phyloP scores from a whole-genome alignment of 2,113 vertebrate species.

The Podarcis raffonei region DNA sequence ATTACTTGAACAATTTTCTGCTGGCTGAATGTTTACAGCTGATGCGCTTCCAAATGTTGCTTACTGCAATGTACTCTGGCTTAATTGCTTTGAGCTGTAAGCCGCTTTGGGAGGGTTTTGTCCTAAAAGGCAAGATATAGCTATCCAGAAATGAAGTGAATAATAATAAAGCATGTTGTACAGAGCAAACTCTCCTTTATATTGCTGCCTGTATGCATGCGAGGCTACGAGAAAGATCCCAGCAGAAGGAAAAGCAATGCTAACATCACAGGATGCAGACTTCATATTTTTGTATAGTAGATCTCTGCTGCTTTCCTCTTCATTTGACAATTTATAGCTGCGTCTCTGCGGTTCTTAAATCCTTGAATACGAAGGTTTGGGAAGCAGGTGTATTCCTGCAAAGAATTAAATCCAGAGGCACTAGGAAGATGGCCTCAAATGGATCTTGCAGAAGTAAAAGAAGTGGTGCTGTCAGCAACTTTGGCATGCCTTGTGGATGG shows the following conservation, averaged over 20 bases:
- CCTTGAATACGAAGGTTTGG: not conserved
- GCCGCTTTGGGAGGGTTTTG: too few relatives aligned
- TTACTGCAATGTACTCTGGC: not conserved
- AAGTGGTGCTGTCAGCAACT: not conserved
- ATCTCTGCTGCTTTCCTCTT: not conserved
- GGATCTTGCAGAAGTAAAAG: not conserved
- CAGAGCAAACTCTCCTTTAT: not conserved
- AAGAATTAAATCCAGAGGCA: not conserved
- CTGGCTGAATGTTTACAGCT: not conserved
- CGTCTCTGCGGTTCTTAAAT: not conserved
- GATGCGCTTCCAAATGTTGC: not conserved
- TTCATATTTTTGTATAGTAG: not conserved
- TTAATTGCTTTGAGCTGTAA: not conserved
- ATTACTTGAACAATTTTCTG: not conserved
- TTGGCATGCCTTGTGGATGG: not conserved
- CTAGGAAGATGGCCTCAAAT: too few relatives aligned
- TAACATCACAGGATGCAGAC: not conserved
- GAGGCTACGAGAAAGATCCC: not conserved
- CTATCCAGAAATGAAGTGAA: not conserved
- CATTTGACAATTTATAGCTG: not conserved
- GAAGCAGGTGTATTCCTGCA: not conserved
- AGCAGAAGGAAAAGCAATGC: not conserved
- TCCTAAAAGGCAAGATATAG: not conserved
- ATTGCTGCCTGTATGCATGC: not conserved
- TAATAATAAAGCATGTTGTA: not conserved